A percentile compares a stretch with the other conserved stretches of the same genome.
phyloP scores from a whole-genome alignment of 1,140 invertebrate genomes.

The Orius laevigatus region DNA sequence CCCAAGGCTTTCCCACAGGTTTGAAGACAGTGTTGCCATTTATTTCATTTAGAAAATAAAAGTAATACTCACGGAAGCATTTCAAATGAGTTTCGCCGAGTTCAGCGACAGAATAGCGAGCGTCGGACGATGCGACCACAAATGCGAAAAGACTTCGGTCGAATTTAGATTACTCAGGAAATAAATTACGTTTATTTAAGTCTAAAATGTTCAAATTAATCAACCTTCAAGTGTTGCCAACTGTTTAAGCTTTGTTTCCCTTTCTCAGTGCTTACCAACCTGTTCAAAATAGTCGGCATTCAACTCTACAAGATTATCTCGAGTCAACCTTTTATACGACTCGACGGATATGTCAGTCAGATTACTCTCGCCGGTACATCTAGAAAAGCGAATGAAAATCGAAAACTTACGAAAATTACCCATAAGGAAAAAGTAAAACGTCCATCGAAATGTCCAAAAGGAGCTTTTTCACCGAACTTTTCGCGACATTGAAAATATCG shows the following conservation, averaged over 20 bases:
- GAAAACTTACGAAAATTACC: constrained; percentile 40
- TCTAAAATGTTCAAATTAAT: constrained; percentile 18
- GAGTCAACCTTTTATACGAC: constrained; percentile 2
- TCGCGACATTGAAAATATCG: constrained; percentile 40
- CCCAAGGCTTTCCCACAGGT: too few species aligned
- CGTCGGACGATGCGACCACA: constrained; percentile 78
- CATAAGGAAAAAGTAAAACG: constrained; percentile 68
- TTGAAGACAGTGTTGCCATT: constrained; percentile 49
- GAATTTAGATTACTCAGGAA: constrained; percentile 35
- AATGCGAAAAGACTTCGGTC: constrained; percentile 46
- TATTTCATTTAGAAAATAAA: too few species aligned
- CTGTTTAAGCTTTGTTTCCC: too few species aligned
- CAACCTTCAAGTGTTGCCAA: background rate
- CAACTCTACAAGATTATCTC: constrained; percentile 46
- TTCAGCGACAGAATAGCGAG: constrained; percentile 63
- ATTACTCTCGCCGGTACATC: background rate
- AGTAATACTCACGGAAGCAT: constrained; percentile 39
- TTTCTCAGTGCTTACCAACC: constrained; percentile 7
- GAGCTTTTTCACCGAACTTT: constrained; percentile 46
- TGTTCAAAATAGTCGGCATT: constrained; percentile 64
- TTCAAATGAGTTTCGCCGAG: constrained; percentile 40
- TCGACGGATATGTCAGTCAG: background rate
- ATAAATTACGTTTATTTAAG: constrained; percentile 64
- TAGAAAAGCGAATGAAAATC: background rate
- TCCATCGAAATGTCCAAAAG: constrained; percentile 66